These are phyloP conservation scores for Ictalurus punctatus DNA, from an alignment of 2,113 vertebrate species.

Conservation along the genomic window DNA sequence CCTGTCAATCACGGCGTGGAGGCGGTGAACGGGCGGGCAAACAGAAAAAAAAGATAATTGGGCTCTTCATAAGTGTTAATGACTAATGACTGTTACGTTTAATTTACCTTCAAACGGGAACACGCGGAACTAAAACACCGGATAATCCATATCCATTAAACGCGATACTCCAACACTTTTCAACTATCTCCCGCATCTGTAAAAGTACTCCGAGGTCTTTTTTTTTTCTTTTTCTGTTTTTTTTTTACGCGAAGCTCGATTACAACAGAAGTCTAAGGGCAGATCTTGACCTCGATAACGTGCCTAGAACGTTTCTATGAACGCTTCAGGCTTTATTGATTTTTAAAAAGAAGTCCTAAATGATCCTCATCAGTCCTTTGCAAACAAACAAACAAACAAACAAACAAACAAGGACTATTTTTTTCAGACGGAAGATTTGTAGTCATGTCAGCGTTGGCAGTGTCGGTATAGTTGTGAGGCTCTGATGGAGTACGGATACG, in stretches of 20 bases:
- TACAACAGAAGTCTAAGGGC: neutral
- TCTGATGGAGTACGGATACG: neutral
- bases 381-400: neutral
- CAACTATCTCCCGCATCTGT: neutral
- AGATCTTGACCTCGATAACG: neutral
- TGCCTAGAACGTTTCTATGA: neutral
- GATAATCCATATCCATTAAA: neutral
- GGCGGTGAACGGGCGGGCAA: slow-evolving; percentile 14
- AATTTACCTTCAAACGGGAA: neutral
- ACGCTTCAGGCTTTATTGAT: neutral
- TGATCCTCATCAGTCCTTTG: neutral
- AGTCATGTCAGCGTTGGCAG: too few species aligned
- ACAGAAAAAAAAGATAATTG: slow-evolving; percentile 6
- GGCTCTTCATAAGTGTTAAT: slow-evolving; percentile 15
- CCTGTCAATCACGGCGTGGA: slow-evolving; percentile 40
- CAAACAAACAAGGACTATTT: neutral
- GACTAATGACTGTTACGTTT: neutral
- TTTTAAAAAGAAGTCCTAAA: neutral
- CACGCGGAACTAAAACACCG: neutral
- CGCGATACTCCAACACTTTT: neutral
- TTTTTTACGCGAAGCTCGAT: neutral
- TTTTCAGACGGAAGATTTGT: too few species aligned
- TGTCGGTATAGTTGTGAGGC: too few species aligned
- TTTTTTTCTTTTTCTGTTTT: too few species aligned
- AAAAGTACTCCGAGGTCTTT: neutral